Base-by-base conservation (phyloP, 1,140 invertebrate species). In the Panulirus ornatus region DNA sequence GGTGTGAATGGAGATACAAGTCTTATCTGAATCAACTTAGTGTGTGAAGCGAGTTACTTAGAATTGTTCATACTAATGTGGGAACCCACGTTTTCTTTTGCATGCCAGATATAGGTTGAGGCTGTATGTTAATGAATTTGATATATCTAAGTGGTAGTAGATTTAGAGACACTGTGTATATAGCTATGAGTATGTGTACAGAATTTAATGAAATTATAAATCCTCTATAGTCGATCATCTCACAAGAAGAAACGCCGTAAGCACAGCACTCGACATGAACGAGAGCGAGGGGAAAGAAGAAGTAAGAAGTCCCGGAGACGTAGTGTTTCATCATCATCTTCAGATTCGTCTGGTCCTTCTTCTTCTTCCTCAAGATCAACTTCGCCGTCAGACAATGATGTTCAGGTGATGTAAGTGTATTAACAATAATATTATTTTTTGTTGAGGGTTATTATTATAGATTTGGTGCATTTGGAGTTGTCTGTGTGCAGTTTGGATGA, bases 181-280 rank as follows among this genome's bases (percentile, higher is more conserved):
- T 22, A 54, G 51, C 9, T 54, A n/a, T 22, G 63, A n/a, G 30
- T 66, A n/a, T n/a, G 63, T 30, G 22, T n/a, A 2, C 40, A 44
- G 0, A 22, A 27, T 51, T 22, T 63, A 63, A 1, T 51, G 16
- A 51, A 34, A 51, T 11, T 54, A 19, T 14, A 42, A 19, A 27
- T 40, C 51, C n/a, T 30, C 27, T 30, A 42, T 36, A 73, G 47
- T 30, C 66, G 79, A 47, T 89, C 86, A 73, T 88, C 87, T 47
- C 87, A 89, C 70, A 89, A 89, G 79, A 89, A 89, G 87, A 89
- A 89, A 47, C 79, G 87, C 16, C 58, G 87, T 16, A 89, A 89
- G 63, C 87, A 89, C 30, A 89, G 87, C 54, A 75, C 58, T 30
- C 87, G 87, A 6, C 87, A 89, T 54, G 87, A 88, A 22, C 27